Base-by-base conservation (phyloP, 2,797 vertebrate species). In the Phalanger gymnotis region DNA sequence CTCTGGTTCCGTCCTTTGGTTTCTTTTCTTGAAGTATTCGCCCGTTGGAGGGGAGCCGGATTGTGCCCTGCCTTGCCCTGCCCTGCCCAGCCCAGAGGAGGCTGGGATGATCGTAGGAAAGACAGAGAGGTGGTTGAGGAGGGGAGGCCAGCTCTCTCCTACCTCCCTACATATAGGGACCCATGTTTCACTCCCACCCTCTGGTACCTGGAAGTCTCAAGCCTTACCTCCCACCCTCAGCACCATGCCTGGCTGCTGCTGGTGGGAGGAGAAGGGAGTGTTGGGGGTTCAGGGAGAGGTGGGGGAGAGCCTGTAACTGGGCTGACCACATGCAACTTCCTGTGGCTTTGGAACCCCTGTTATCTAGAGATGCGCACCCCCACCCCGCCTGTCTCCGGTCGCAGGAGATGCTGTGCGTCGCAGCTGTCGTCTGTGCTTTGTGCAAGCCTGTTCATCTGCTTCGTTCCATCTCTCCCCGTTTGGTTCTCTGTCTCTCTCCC, bases 381-480 rank as follows among this genome's bases (percentile, higher is more conserved):
- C 73, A 81, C 73, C 73, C 95, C 91, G 0, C 53, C 30, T 1
- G 53, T 52, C 92, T 94, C 95, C 92, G 96, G 95, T 30, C 73
- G 91, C 93, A 92, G 95, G 94, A 94, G 95, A 56, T 61, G 94
- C 96, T 87, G 94, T 89, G 87, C 54, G 52, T 51, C 96, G 96
- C 96, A 96, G 98, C 97, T 98, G 99, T 99, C 98, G 98, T 99
- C 99, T 98, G 98, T 99, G 99, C 99, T 99, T 99, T 99, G 98
- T 99, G 97, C 98, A 99, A 99, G 99, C 99, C 99, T 99, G 98
- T 98, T 99, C 99, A 99, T 99, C 99, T 98, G 99, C 99, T 99
- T 98, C 97, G 99, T 99, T 99, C 99, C 98, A 98, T 98, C 95
- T 96, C 98, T 96, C 95, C 90, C 95, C 92, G 97, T 97, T 98